Base-by-base conservation (phyloP, 1,140 invertebrate species). In the Scaptomyza pallida region DNA sequence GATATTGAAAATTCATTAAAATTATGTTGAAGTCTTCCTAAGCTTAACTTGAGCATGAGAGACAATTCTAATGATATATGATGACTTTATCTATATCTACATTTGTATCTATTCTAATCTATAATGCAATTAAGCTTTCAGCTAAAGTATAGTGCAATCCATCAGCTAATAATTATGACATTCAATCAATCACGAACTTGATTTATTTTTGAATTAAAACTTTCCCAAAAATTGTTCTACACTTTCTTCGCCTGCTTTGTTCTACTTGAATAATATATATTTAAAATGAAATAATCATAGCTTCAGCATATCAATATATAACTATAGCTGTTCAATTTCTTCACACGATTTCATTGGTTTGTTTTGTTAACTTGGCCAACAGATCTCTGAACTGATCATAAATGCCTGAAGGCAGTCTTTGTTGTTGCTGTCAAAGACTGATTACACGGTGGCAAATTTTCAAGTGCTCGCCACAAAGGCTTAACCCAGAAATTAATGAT, bases 401-500 rank as follows among this genome's bases (percentile, higher is more conserved):
- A n/a, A 19, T 50, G 60, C 59, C 50, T 50, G 26, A 47, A n/a
- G 45, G 50, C 35, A 13, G 35, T 40, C 61, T 17, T 48, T 62
- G 44, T 17, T 26, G 30, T 16, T 64, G 70, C 70, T 82, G 78
- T 78, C 79, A 80, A 80, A 77, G 72, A 74, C 78, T 85, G 76
- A 85, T 85, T 85, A 85, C 79, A 85, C 81, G 81, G 81, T 85
- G 81, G 81, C 81, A 85, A 30, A 85, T 85, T 88, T 88, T 85
- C 81, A 85, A 85, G 82, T 88, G 74, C 65, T 68, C 65, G 59
- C 57, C 74, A 81, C 81, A 85, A 85, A 85, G 81, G 74, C 81
- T 85, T 85, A 85, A 85, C 81, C 81, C 78, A 85, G 65, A 85
- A 88, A 88, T 82, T 75, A 88, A 86, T 88, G 82, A 88, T 86